Evolutionary conservation across 2,797 vertebrate genomes (phyloP), one percentile per base, ranked within the genome.

Genomic region (Coilia nasus): DNA sequence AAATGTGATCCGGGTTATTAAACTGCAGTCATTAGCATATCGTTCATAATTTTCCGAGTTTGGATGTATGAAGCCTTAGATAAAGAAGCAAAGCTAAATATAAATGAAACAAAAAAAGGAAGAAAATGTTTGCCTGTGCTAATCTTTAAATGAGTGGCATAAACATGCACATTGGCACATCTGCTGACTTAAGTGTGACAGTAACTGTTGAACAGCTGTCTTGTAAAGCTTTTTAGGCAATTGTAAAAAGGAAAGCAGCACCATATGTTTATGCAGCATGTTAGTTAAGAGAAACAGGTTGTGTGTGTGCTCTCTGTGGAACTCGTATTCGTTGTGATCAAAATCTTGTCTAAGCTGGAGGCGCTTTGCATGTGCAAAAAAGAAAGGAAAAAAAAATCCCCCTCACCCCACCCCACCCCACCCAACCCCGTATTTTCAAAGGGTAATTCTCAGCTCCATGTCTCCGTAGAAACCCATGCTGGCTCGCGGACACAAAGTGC

Each of bases 291-390:
- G 62, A 67, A 67, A 25, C 62, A 35, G 67, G 28, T 17, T 71
- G 67, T 71, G 67, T 71, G 64, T 71, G 25, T 71, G 67, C 67
- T 71, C 67, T 71, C 31, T 71, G 67, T 35, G 15, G 67, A 71
- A 71, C 15, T 71, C 28, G 35, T n/a, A 35, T 71, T 14, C 0
- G 25, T 35, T 35, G 67, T 31, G 28, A 35, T 71, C 67, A 71
- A 71, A 71, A 71, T 78, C 71, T 6, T 10, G 7, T 78, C 71
- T 44, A 41, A 3, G 35, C 35, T 78, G 35, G 35, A 6, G 67
- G 67, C 67, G 67, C 14, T 75, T 75, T 19, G 67, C 67, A 6
- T 75, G 28, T 19, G 67, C 31, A 17, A 64, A 28, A 28, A 64
- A 64, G 28, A 4, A 62, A 62, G 23, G 23, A 67, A 67, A 71